These are phyloP conservation scores for Erithacus rubecula DNA, from an alignment of 2,797 vertebrate genomes.

Conservation along the genomic window DNA sequence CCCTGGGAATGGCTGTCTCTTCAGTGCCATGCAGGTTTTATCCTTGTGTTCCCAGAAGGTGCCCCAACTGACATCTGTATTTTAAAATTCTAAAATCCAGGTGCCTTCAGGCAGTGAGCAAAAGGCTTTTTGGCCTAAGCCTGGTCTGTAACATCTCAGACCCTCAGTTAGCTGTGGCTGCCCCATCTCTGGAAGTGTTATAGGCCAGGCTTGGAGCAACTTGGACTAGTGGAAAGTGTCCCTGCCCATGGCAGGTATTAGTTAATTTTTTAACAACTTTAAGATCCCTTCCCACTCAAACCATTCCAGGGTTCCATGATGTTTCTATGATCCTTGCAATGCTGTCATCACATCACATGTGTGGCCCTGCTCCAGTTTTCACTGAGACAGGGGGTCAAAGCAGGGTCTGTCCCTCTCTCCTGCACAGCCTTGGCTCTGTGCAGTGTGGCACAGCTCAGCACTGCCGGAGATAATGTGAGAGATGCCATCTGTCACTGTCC, in stretches of 20 bases:
- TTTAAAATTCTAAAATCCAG: background rate
- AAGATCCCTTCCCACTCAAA: background rate
- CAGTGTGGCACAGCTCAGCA: background rate
- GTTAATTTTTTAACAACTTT: background rate
- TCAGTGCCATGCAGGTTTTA: background rate
- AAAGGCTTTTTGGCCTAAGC: background rate
- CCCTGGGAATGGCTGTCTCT: background rate
- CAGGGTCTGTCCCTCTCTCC: background rate
- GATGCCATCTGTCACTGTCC: accelerated
- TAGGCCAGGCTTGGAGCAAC: background rate
- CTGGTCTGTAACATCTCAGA: background rate
- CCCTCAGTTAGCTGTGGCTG: background rate
- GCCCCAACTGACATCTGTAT: background rate
- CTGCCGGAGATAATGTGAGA: background rate
- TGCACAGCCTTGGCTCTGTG: background rate
- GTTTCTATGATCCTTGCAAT: background rate
- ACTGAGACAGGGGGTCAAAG: background rate
- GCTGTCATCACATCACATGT: background rate
- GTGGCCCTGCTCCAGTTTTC: background rate
- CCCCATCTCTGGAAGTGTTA: background rate
- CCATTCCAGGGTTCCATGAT: background rate
- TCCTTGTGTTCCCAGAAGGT: background rate
- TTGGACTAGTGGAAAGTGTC: background rate
- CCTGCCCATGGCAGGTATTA: background rate
- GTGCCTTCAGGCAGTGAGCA: background rate